Percentiles rank a stretch among this genome's conserved stretches.
Evolutionary conservation across 2,888 invertebrate species (phyloP).

Genomic region (Masnerella sp.): DNA sequence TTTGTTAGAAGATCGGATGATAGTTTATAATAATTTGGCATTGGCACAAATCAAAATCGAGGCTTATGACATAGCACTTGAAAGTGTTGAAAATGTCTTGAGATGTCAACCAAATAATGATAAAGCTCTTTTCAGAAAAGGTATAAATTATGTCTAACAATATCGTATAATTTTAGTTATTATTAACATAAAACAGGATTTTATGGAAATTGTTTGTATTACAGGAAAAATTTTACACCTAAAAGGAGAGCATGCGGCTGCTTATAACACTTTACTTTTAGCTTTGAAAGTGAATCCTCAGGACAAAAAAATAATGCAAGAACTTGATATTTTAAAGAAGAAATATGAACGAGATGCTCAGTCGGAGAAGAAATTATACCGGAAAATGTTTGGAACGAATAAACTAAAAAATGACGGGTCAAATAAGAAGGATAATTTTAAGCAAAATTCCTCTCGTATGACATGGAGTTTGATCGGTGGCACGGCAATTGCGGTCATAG

Average conservation of each 20-base stretch:
- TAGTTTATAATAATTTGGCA: conserved; percentile 94
- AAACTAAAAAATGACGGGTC: conserved; percentile 41
- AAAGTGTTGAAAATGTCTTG: conserved; percentile 90
- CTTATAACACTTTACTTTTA: conserved; percentile 82
- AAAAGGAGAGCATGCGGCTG: conserved; percentile 85
- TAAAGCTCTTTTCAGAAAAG: conserved; percentile 94
- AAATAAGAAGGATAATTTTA: conserved; percentile 48
- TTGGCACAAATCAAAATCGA: conserved; percentile 94
- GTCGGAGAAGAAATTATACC: conserved; percentile 83
- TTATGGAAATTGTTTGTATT: conserved; percentile 9
- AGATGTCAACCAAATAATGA: conserved; percentile 91
- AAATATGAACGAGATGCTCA: conserved; percentile 81
- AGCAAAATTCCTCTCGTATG: conserved; percentile 77
- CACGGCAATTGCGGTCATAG: conserved; percentile 84
- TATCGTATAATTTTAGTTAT: background rate
- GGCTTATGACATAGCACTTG: conserved; percentile 90
- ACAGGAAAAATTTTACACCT: conserved; percentile 81
- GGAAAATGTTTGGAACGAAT: conserved; percentile 81
- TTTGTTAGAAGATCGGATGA: conserved; percentile 87
- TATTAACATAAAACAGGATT: no score
- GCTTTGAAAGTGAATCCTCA: conserved; percentile 84
- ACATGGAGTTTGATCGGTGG: conserved; percentile 85
- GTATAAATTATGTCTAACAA: no score
- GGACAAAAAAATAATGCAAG: conserved; percentile 81
- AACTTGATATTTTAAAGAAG: conserved; percentile 80